Base-by-base conservation (phyloP, 2,888 invertebrate genomes). In the Platycnemis pennipes region DNA sequence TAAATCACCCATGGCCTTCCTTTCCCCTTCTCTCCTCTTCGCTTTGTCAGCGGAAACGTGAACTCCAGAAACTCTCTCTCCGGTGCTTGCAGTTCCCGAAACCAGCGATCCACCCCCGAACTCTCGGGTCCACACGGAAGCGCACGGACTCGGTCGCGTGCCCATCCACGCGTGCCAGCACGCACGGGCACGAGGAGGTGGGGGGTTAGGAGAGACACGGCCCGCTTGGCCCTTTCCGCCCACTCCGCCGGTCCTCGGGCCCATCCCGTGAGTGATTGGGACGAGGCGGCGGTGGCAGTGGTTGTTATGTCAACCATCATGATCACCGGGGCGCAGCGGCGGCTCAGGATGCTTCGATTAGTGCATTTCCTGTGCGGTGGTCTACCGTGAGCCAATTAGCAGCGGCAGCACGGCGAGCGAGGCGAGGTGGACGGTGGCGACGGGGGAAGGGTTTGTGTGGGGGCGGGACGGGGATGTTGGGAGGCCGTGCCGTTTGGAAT, bases 281-380 rank as follows among this genome's bases (percentile, higher is more conserved):
- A 49, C 22, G 89, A 88, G 45, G 89, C 22, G 53, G 88, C 13
- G 53, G 53, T 31, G 42, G 2, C 19, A 56, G 56, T 22, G 56
- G 56, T 56, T 37, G 85, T 37, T 89, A 44, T 89, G 89, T 89
- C 89, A 88, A 88, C 88, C 88, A 56, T 89, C 89, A 89, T 89
- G 53, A 53, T 53, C 53, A 45, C 19, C 42, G 31, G 53, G 53
- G 53, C 53, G 53, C 53, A 37, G 53, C 53, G 53, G 53, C 56
- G 26, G 42, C 89, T 89, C 89, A 56, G 89, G 89, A 89, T 56
- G 89, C 89, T 37, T 89, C 89, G 89, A 89, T 89, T 89, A 89
- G 49, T 56, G 89, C 89, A 42, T 89, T 89, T 89, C 89, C 89
- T 89, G 89, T 56, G 56, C 42, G 56, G 89, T 89, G 89, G 89